phyloP scores from a whole-genome alignment of 37 sponge, comb jelly and placozoan genomes.

The Tethya wilhelma region DNA sequence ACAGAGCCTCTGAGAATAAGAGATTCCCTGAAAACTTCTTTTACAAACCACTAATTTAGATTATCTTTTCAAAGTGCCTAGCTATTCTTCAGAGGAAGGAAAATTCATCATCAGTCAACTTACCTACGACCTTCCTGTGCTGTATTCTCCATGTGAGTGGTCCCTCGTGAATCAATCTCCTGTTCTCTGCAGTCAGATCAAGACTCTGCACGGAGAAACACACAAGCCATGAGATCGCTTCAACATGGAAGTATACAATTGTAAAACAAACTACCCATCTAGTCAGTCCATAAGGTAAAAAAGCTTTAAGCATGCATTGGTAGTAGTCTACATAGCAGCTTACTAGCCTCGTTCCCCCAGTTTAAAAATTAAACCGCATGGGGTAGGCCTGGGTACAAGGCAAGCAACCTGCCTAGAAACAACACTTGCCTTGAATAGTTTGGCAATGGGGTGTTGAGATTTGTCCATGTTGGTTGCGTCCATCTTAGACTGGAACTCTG shows the following conservation, averaged over 20 bases:
- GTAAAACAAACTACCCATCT: not conserved
- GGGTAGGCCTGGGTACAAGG: not conserved
- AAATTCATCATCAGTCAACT: not conserved
- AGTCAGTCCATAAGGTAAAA: no score
- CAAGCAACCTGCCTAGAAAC: not conserved
- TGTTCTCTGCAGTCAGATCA: constrained; percentile 50
- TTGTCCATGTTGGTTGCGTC: constrained; percentile 72
- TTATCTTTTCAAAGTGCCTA: not conserved
- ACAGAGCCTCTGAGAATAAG: not conserved
- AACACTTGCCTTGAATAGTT: constrained; percentile 59
- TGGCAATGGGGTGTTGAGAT: constrained; percentile 54
- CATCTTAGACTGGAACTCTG: constrained; percentile 72
- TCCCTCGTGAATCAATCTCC: constrained; percentile 65
- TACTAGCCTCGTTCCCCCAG: not conserved
- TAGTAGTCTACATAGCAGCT: not conserved
- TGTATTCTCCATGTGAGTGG: constrained; percentile 70
- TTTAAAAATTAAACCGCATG: no score
- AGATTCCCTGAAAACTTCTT: not conserved
- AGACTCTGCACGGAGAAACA: constrained; percentile 28
- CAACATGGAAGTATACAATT: not conserved
- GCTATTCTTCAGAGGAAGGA: not conserved
- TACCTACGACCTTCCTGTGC: constrained; percentile 63
- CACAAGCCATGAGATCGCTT: not conserved
- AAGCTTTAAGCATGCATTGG: no score
- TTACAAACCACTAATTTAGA: not conserved